Base-by-base conservation (phyloP, 2,888 invertebrate genomes). In the Dermolepida albohirtum region DNA sequence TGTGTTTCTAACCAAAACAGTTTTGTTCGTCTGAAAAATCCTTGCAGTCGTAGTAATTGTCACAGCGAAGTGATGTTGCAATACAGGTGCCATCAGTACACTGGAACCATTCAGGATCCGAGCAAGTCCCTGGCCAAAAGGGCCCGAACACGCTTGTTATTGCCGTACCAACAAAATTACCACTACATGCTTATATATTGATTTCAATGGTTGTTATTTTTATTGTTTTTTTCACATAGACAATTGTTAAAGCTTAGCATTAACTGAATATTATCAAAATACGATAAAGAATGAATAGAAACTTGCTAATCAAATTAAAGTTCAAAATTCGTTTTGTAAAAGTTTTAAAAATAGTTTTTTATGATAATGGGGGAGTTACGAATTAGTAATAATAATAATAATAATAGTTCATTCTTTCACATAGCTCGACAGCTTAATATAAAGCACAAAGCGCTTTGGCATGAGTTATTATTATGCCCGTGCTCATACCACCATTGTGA, bases 21-120 rank as follows among this genome's bases (percentile, higher is more conserved):
- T 92, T 92, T 85, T 93, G 92, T 86, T 95, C 94, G 83, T 95
- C 94, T 80, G 93, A 93, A 89, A 93, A 93, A 88, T 94, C 94
- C 85, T 88, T 88, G 88, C 94, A 94, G 88, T 94, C 94, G 89
- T 93, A 93, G 86, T 89, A 89, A 87, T 93, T 92, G 89, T 96
- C 94, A 87, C 96, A 95, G 82, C 91, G 90, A 79, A 90, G 89
- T 74, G 87, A 84, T 82, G 88, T 86, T 74, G 90, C 90, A 82
- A 96, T 91, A 87, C 95, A 96, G 81, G 87, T 87, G 80, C 89
- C 88, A 86, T 92, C 90, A 75, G 82, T 80, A 80, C 87, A 87
- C 81, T 84, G 83, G 83, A 86, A 86, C 85, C 85, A 85, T 75
- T 84, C 85, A 75, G 82, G 82, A 74, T 81, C 82, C 77, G 76